These are phyloP conservation scores for Planococcus citri DNA, from an alignment of 1,140 invertebrate species.

Conservation along the genomic window DNA sequence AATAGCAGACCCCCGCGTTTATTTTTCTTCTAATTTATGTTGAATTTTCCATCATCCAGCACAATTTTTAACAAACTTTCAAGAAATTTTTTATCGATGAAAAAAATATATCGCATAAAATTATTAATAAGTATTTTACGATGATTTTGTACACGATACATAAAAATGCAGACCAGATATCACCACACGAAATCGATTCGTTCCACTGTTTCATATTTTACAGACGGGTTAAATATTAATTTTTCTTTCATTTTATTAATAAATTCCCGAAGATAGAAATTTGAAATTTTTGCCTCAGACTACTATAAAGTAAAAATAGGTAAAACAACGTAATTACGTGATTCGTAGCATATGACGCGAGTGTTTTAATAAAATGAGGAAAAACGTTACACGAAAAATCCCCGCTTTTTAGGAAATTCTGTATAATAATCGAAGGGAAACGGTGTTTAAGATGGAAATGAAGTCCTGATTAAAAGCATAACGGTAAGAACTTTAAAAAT, in stretches of 20 bases:
- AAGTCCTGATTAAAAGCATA: slow-evolving; percentile 12
- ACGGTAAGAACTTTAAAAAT: slow-evolving; percentile 18
- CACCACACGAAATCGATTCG: no score
- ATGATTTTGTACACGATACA: no score
- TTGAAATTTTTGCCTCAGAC: neutral
- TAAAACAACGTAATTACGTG: slow-evolving; percentile 20
- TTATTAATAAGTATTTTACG: no score
- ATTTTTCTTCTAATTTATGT: no score
- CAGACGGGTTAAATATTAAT: neutral
- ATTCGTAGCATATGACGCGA: slow-evolving; percentile 17
- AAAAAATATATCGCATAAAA: no score
- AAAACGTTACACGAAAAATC: neutral
- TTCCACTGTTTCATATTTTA: no score
- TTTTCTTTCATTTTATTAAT: neutral
- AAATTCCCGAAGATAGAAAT: neutral
- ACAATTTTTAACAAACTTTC: no score
- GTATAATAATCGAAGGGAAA: slow-evolving; percentile 11
- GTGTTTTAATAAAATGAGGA: slow-evolving; percentile 11
- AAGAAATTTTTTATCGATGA: no score
- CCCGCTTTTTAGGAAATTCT: slow-evolving; percentile 11
- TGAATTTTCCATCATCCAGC: no score
- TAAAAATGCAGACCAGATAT: no score
- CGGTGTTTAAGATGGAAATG: slow-evolving; percentile 10
- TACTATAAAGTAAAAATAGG: neutral
- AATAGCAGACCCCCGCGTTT: no score